Conservation (phyloP, 2,797 vertebrate genomes). For the Natrix natrix region DNA sequence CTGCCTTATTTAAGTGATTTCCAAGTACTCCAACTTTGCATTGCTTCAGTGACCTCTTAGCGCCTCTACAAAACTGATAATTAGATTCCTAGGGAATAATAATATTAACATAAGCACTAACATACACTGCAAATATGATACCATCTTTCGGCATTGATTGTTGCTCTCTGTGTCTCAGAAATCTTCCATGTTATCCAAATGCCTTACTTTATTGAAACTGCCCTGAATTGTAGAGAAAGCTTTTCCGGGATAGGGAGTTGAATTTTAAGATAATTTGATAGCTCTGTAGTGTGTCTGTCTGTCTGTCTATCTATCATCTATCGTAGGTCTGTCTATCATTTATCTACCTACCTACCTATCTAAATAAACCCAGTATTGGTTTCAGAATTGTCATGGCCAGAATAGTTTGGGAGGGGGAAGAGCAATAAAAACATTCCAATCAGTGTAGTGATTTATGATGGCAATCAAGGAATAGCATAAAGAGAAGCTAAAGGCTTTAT, state of each 20-base stretch:
- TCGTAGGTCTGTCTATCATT: no score
- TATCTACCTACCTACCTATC: background rate
- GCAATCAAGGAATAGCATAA: background rate
- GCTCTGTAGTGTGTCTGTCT: background rate
- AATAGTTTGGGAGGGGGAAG: background rate
- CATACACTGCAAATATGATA: constrained; percentile 5
- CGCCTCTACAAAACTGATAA: constrained; percentile 18
- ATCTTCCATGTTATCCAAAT: background rate
- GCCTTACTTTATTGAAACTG: background rate
- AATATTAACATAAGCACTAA: constrained; percentile 30
- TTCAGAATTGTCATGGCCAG: background rate
- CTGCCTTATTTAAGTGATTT: constrained; percentile 31
- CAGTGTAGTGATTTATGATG: background rate
- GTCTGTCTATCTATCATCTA: no score
- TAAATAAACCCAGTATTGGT: background rate
- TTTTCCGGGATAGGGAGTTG: background rate
- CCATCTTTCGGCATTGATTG: background rate
- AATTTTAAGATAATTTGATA: background rate
- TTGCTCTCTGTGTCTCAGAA: background rate
- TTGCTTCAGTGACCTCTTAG: constrained; percentile 33
- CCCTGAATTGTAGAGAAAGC: background rate
- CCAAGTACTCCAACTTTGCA: constrained; percentile 11
- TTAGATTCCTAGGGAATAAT: constrained; percentile 34
- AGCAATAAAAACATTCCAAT: background rate
- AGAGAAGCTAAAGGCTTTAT: background rate